Evolutionary conservation across 2,888 invertebrate genomes (phyloP), one percentile per base, ranked within the genome.

Genomic region (Ichneumoninae sp.): DNA sequence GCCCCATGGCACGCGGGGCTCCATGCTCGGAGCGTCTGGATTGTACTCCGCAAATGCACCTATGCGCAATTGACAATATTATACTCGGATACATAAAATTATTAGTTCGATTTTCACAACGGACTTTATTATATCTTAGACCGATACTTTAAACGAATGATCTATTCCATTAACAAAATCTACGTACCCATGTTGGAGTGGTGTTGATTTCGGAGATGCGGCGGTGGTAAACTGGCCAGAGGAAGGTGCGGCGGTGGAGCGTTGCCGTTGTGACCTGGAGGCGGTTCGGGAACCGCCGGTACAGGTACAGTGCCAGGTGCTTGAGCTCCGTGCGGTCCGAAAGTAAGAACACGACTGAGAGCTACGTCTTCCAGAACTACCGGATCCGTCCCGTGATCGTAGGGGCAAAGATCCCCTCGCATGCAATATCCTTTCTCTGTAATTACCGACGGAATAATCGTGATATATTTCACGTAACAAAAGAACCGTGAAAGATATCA

Each of bases 371-470:
- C 99, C 44, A 99, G 94, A 1, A 99, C 98, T 0, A 99, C 98
- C 0, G 99, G 99, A 94, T 99, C 99, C 0, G 96, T 95, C 6
- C 99, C 99, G 94, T 99, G 99, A 94, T 99, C 99, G 95, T 96
- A 99, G 5, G 97, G 98, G 93, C 99, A 99, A 84, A 98, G 96
- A 93, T 99, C 99, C 0, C 99, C 99, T 3, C 98, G 96, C 96
- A 99, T 98, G 94, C 99, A 99, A 93, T 97, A 98, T 1, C 98
- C 98, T 91, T 98, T 98, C 93, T 98, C 98, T 97, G 95, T 19
- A 87, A 87, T 77, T 52, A 71, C 19, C 5, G 16, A 52, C 62
- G 40, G 19, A 16, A 54, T 57, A 16, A 47, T 47, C 16, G 10
- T 57, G 13, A 57, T 22, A 57, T 26, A 13, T 52, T 52, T 52